Base-by-base conservation (phyloP, 2,797 vertebrate species). In the Adelosebastes latens region DNA sequence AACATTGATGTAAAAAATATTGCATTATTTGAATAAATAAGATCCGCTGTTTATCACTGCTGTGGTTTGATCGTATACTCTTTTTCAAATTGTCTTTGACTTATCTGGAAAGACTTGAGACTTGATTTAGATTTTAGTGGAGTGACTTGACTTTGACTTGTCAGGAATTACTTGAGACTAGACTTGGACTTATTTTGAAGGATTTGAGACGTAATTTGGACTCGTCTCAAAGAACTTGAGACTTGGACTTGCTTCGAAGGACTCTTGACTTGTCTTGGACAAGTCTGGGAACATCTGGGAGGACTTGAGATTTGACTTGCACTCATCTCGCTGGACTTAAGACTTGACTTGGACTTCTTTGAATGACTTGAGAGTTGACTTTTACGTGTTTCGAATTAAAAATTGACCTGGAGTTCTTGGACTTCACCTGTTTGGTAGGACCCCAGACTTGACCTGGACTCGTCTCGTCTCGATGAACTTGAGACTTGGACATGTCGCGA, bases 21-120 rank as follows among this genome's bases (percentile, higher is more conserved):
- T 91, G 87, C 92, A 93, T 95, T 94, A 92, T 96, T 95, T 96
- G 91, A 96, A 95, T 96, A 96, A 96, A 95, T 84, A 90, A 90
- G 72, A 93, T 92, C 86, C 29, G 88, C 92, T 92, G 78, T 93
- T 91, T 79, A 72, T 77, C 63, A 13, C 59, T 80, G 63, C 34
- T 65, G 59, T 86, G 1, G 56, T 82, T 72, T 63, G 13, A 29
- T 87, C 4, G 4, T 4, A 20, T 65, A 1, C 4, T 68, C 8
- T 80, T 20, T 52, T 52, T 20, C 16, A 42, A 42, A 42, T 49
- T 49, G 20, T 9, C 20, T n/a, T n/a, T 20, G 49, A n/a, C 49
- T 52, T 52, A 14, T 20, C 20, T n/a, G 7, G 49, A 52, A 52
- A n/a, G 1, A 52, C 20, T 52, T 52, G 49, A n/a, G 20, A n/a